Conservation (phyloP, 2,113 vertebrate species). For the Rhinoptilus africanus region DNA sequence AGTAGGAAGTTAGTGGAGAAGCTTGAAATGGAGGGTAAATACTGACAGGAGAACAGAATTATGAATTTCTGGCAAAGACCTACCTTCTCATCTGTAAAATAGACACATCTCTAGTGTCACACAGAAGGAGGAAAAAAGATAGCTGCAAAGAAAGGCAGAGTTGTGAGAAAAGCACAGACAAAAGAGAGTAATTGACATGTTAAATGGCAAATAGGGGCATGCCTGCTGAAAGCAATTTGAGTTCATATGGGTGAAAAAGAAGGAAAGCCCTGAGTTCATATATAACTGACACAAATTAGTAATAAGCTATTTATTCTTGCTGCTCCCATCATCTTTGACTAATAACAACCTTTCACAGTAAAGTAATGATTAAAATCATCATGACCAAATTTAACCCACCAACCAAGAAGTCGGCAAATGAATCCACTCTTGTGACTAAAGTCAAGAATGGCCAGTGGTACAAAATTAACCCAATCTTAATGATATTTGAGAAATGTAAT, state of each 20-base stretch:
- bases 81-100: neutral
- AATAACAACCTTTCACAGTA: constrained; percentile 13
- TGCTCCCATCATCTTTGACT: constrained; percentile 12
- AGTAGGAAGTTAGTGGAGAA: neutral
- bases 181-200: neutral
- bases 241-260: neutral
- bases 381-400: constrained; percentile 2
- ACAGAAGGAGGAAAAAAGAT: neutral
- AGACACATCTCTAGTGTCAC: neutral
- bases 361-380: constrained; percentile 22
- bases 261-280: neutral
- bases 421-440: constrained; percentile 4
- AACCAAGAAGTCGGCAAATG: neutral
- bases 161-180: neutral
- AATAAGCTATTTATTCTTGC: constrained; percentile 49
- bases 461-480: constrained; percentile 37
- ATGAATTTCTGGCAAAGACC: neutral
- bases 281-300: constrained; percentile 38
- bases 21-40: neutral
- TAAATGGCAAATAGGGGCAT: neutral
- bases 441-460: constrained; percentile 15
- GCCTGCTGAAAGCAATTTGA: constrained; percentile 18
- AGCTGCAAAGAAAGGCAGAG: neutral
- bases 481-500: constrained; percentile 40
- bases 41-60: neutral